phyloP scores from a whole-genome alignment of 2,888 invertebrate genomes.

The Meteorus cinctellus region DNA sequence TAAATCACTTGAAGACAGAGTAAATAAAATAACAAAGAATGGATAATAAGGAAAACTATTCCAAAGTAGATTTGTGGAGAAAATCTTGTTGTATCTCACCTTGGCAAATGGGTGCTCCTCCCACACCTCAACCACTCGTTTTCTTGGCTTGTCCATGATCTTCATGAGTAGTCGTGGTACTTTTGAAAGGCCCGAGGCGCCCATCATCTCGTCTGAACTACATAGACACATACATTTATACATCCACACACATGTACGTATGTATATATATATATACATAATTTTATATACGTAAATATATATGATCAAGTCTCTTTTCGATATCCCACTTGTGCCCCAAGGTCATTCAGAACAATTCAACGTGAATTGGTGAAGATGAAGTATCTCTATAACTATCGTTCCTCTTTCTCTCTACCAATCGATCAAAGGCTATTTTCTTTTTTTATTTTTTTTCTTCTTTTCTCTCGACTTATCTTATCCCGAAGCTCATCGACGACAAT shows the following conservation, averaged over 20 bases:
- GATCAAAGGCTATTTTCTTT: slow-evolving; percentile 7
- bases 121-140: slow-evolving; percentile 54
- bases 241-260: background rate
- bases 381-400: background rate
- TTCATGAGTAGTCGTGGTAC: slow-evolving; percentile 35
- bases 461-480: background rate
- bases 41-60: background rate
- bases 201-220: slow-evolving; percentile 23
- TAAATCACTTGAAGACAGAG: background rate
- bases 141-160: slow-evolving; percentile 55
- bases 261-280: background rate
- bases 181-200: slow-evolving; percentile 34
- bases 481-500: background rate
- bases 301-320: slow-evolving; percentile 21
- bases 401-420: slow-evolving; percentile 2
- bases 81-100: slow-evolving; percentile 54
- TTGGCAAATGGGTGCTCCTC: slow-evolving; percentile 55
- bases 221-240: slow-evolving; percentile 8
- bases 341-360: slow-evolving; percentile 26
- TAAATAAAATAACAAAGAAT: background rate
- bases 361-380: slow-evolving; percentile 11
- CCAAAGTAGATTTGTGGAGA: background rate
- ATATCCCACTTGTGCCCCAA: slow-evolving; percentile 37
- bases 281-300: background rate
- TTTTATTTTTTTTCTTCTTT: slow-evolving; percentile 15